phyloP scores from a whole-genome alignment of 2,888 invertebrate genomes.

The Leucoptera coffeella region DNA sequence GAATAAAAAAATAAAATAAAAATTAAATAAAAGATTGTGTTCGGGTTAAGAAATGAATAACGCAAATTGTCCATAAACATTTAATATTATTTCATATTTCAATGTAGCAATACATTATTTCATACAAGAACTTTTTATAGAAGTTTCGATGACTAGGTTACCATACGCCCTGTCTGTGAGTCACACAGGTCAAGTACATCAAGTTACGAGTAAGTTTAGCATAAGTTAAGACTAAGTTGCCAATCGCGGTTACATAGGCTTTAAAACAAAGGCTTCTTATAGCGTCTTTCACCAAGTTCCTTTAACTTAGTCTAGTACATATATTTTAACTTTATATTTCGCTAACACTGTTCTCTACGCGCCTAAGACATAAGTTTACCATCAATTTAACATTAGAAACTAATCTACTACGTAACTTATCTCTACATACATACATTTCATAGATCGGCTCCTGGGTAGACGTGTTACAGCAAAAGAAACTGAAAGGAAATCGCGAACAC shows the following conservation, averaged over 20 bases:
- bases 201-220: slow-evolving; percentile 29
- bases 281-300: slow-evolving; percentile 53
- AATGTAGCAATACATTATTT: too few relatives aligned
- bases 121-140: slow-evolving; percentile 43
- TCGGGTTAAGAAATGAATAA: too few relatives aligned
- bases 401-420: slow-evolving; percentile 26
- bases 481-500: slow-evolving; percentile 15
- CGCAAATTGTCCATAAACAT: slow-evolving; percentile 40
- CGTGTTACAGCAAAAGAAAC: slow-evolving; percentile 18
- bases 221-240: slow-evolving; percentile 39
- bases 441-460: slow-evolving; percentile 20
- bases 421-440: slow-evolving; percentile 51
- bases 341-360: slow-evolving; percentile 27
- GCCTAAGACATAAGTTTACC: slow-evolving; percentile 51
- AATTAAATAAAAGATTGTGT: too few relatives aligned
- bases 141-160: too few relatives aligned
- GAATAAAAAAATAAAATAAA: too few relatives aligned
- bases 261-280: slow-evolving; percentile 43
- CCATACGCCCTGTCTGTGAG: slow-evolving; percentile 39
- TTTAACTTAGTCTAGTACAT: slow-evolving; percentile 33
- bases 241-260: slow-evolving; percentile 45
- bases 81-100: slow-evolving; percentile 50
- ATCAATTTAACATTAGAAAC: slow-evolving; percentile 39
- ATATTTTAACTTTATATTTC: slow-evolving; percentile 31
- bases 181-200: slow-evolving; percentile 20